Evolutionary conservation across 2,113 vertebrate genomes (phyloP), one percentile per base, ranked within the genome.

Genomic region (Oophaga pumilio): DNA sequence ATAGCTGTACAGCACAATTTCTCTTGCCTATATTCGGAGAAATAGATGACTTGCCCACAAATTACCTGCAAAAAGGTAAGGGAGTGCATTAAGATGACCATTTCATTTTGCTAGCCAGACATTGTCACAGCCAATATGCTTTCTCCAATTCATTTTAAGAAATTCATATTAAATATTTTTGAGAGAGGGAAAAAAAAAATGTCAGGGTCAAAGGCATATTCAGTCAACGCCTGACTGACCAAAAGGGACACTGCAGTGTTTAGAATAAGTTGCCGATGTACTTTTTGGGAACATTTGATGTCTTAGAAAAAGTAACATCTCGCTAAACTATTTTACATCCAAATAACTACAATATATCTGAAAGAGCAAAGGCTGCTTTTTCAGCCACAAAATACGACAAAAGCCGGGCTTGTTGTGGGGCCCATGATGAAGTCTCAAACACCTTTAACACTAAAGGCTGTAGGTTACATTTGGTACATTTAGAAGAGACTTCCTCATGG

Each of bases 341-440:
- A 99, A 96, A 97, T 98, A 99, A 99, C 97, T 99, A 99, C 97
- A 98, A 97, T 97, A 97, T 97, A 96, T 97, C 97, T 99, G 98
- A 99, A 99, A 95, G 97, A 98, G 97, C 98, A 97, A 88, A 97
- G 95, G 96, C 95, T 94, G 97, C 97, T 97, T 97, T 97, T 99
- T 99, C 98, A 99, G 97, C 97, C 97, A 96, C 95, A 95, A 98
- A 98, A 98, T 97, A 97, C 95, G 96, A 99, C 97, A 97, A 97
- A 97, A 98, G 97, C 96, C 98, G 97, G 97, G 97, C 97, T 97
- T 96, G 97, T 98, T 95, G 94, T 93, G 95, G 97, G 97, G 97
- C 87, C 97, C 97, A 97, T 97, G 97, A 98, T 97, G 95, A 96
- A 96, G 91, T 96, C 96, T 98, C 96, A 95, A 96, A 97, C 96